phyloP scores from a whole-genome alignment of 2,113 vertebrate genomes.

The Colaptes auratus region DNA sequence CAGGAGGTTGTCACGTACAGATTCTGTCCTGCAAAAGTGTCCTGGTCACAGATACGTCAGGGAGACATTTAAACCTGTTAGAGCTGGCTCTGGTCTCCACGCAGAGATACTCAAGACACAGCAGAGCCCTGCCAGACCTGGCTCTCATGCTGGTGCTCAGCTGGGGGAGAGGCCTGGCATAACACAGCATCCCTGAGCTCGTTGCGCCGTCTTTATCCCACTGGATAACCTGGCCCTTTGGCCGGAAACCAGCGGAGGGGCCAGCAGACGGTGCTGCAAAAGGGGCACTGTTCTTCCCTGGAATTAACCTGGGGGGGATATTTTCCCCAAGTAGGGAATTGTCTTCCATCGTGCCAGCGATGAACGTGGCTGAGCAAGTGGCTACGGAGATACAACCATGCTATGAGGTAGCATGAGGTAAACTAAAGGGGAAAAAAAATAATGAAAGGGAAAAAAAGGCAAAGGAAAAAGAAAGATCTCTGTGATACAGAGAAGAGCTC shows the following conservation, averaged over 20 bases:
- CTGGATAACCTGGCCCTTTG: background rate
- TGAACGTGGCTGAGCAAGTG: background rate
- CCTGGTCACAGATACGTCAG: background rate
- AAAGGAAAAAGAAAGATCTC: background rate
- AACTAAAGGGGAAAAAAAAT: background rate
- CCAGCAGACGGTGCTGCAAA: background rate
- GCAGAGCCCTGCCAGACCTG: slow-evolving; percentile 33
- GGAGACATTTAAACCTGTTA: background rate
- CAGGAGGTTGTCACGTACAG: slow-evolving; percentile 31
- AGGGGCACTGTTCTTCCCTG: background rate
- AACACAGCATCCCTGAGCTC: slow-evolving; percentile 32
- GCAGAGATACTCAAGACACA: slow-evolving; percentile 52
- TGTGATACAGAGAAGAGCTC: background rate
- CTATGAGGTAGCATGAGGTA: slow-evolving; percentile 39
- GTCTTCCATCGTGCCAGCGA: background rate
- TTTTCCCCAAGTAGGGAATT: background rate
- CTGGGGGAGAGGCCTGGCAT: background rate
- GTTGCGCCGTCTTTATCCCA: background rate
- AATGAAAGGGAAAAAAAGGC: too few relatives aligned
- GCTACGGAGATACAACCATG: background rate
- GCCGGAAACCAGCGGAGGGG: background rate
- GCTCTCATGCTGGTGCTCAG: background rate
- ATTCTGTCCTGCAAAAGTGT: slow-evolving; percentile 65
- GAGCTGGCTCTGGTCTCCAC: background rate
- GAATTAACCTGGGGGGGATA: background rate